Conservation (phyloP, 35 echinoderm and acorn worm species). For the Heliocidaris erythrogramma region DNA sequence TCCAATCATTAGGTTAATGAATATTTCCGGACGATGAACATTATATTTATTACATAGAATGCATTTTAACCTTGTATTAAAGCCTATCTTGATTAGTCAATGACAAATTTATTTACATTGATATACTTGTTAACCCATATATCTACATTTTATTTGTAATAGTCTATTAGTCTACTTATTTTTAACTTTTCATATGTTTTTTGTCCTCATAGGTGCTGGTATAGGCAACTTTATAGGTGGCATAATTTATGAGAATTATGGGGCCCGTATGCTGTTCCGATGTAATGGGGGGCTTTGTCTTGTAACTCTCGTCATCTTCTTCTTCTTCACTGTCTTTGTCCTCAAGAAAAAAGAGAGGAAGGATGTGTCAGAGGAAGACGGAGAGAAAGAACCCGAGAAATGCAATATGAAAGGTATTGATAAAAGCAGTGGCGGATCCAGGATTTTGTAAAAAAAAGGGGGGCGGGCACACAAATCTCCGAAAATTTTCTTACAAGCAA, state of each 20-base stretch:
- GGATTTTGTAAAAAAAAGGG: too few species aligned
- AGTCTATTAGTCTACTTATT: neutral
- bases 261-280: slow-evolving; percentile 52
- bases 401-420: neutral
- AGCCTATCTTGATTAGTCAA: too few species aligned
- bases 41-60: too few species aligned
- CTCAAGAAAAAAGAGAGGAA: neutral
- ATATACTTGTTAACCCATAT: too few species aligned
- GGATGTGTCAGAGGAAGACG: neutral
- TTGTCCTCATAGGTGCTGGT: slow-evolving; percentile 32
- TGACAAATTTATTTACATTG: too few species aligned
- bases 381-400: slow-evolving; percentile 21
- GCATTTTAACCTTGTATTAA: too few species aligned
- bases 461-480: too few species aligned
- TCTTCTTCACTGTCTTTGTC: slow-evolving; percentile 19
- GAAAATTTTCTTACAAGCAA: too few species aligned
- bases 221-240: slow-evolving; percentile 63
- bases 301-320: neutral
- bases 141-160: too few species aligned
- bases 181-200: neutral
- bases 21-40: too few species aligned
- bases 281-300: slow-evolving; percentile 13
- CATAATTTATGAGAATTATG: slow-evolving; percentile 47
- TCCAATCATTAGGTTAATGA: too few species aligned
- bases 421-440: too few species aligned